Evolutionary conservation across 2,797 vertebrate species (phyloP), one percentile per base, ranked within the genome.

Genomic region (Menidia menidia): DNA sequence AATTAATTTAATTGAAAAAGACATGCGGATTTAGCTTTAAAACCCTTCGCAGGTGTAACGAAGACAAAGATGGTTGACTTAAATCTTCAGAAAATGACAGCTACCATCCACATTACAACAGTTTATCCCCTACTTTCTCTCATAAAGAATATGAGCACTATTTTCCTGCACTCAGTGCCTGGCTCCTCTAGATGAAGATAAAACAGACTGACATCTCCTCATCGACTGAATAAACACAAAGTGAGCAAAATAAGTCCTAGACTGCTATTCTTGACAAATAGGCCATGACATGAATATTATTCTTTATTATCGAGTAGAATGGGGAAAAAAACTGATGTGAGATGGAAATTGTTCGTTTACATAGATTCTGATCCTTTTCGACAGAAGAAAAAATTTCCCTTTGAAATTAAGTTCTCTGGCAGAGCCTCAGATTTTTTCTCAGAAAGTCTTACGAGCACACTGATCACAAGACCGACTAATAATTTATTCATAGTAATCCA

Each of bases 401-500:
- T 60, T 33, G 0, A 56, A 5, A 43, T 13, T 62, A n/a, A 15
- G 35, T 65, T 45, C 71, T 19, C 44, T 15, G 16, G 30, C 48
- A 58, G 47, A 70, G 18, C 35, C 60, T 47, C 15, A 45, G 15
- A 31, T 14, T 11, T 32, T 41, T 53, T 42, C 13, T 55, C 39
- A 19, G 19, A 59, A 54, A 60, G 33, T 31, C n/a, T 66, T 59
- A 19, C 7, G 45, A 69, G 52, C 44, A 10, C 42, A 45, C 19
- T 41, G 16, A 35, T 32, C 47, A 73, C 43, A 74, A 71, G 45
- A 60, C 41, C 42, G 13, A 50, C 31, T 75, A 47, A 74, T 86
- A 53, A 80, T 83, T 73, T 75, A 64, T 77, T 81, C 67, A 71
- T 62, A 58, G 51, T 73, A 77, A 87, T 81, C 59, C 65, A 61